Base-by-base conservation (phyloP, 1,140 invertebrate species). In the Bombus impatiens region DNA sequence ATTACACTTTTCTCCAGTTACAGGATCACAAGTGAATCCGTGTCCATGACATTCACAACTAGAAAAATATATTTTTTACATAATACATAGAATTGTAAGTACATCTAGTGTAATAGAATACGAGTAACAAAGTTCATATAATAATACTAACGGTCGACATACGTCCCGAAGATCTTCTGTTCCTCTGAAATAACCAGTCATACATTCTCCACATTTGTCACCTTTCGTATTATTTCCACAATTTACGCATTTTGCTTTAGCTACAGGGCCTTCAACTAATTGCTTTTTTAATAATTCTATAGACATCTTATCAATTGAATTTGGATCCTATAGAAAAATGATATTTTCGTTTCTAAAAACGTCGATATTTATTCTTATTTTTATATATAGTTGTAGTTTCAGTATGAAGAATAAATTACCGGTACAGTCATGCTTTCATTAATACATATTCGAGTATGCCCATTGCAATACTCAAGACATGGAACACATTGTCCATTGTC, bases 41-140 rank as follows among this genome's bases (percentile, higher is more conserved):
- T 99, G 99, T 0, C 98, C 98, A 93, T 99, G 98, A 94, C 99
- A 99, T 93, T 99, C 97, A 92, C 98, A 99, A 13, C 94, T 95
- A 78, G 1, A 88, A 68, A 67, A 65, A 83, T 35, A 40, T 40
- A 71, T 9, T 62, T n/a, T 62, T 67, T 15, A 67, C 3, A 0
- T 67, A 67, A 67, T 18, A 32, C 22, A 37, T 68, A n/a, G 28
- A n/a, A 62, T 12, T 75, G 32, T 40, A 42, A 3, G 15, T n/a
- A 37, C 28, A 65, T 65, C 18, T 68, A 40, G 65, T 53, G 62
- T 57, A 37, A 22, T 35, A 22, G 2, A 35, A 35, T 47, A 37
- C 35, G 71, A 22, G 6, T 1, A 32, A 13, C 32, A 53, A 13
- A n/a, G 47, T 35, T 68, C 10, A 18, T 32, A 47, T n/a, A 37